These are phyloP conservation scores for Propithecus coquereli DNA, from an alignment of 2,113 vertebrate species.

Conservation along the genomic window DNA sequence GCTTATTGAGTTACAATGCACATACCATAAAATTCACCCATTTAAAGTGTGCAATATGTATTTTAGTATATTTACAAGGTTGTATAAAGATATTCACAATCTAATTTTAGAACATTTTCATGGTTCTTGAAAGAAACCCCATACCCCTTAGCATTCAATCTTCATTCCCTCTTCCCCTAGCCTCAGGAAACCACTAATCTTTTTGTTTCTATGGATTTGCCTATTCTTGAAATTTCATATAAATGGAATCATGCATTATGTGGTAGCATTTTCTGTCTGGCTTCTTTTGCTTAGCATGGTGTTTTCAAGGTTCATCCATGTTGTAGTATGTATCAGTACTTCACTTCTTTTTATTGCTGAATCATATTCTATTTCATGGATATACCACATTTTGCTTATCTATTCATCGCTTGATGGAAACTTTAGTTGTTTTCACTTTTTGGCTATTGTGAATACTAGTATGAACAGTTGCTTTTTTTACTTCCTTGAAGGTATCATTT, in stretches of 20 bases:
- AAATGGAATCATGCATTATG: background rate
- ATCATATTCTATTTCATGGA: background rate
- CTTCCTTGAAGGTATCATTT: constrained; percentile 6
- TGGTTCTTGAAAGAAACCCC: background rate
- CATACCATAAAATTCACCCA: background rate
- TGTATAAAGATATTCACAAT: background rate
- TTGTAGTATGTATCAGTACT: background rate
- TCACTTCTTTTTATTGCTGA: background rate
- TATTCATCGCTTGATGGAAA: background rate
- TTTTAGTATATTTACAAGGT: background rate
- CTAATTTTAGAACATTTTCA: background rate
- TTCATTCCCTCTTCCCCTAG: background rate
- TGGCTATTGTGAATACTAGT: background rate
- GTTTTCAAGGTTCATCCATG: background rate
- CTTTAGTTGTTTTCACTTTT: background rate
- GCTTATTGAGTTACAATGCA: background rate
- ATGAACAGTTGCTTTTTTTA: background rate
- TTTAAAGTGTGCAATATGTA: constrained; percentile 3
- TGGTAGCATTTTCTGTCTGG: background rate
- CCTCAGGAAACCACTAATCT: background rate
- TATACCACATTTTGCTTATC: background rate
- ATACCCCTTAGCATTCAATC: background rate
- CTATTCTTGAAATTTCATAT: background rate
- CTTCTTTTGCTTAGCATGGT: background rate
- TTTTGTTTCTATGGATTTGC: background rate